Evolutionary conservation across 2,113 vertebrate species (phyloP), one percentile per base, ranked within the genome.

Genomic region (Oryzias woworae): DNA sequence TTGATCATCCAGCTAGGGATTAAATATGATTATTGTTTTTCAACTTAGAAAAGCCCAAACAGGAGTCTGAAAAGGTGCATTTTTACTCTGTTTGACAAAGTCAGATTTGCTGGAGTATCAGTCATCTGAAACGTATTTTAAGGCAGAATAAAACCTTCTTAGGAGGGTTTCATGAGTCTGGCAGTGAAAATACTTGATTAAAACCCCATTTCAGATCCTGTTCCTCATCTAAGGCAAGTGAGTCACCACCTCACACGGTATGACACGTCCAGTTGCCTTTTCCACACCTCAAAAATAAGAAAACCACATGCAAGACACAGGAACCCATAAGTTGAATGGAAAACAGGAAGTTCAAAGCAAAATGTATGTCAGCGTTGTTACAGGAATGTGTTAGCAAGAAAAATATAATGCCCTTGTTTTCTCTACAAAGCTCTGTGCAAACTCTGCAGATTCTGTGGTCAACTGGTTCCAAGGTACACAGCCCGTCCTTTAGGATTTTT

Each of bases 381-480:
- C 48, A 74, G 75, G 66, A 85, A 18, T 20, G 49, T 13, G 59
- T 24, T 23, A 12, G 53, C 48, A 52, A 59, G 59, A 28, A 62
- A 51, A 58, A 63, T 54, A 66, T 20, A 78, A 18, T 56, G 72
- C 69, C 22, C 41, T 75, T 74, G 66, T 84, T 78, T 78, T 6
- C 68, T 79, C 26, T 46, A 63, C 60, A 65, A 62, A 71, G 52
- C 47, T 14, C 15, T 61, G 31, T 83, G 83, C 88, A 77, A 72
- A 77, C 63, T 74, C 57, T 0, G 86, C 89, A 83, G 58, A 84
- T 88, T 88, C 48, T 71, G 62, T 26, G 3, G 75, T 46, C 63
- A 57, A 22, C 36, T 71, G 16, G 80, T 77, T 89, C 78, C 75
- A 89, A 88, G 77, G 77, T 81, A 74, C 84, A 87, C 66, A 70